Evolutionary conservation across 2,113 vertebrate species (phyloP).

Genomic region (Manacus vitellinus): DNA sequence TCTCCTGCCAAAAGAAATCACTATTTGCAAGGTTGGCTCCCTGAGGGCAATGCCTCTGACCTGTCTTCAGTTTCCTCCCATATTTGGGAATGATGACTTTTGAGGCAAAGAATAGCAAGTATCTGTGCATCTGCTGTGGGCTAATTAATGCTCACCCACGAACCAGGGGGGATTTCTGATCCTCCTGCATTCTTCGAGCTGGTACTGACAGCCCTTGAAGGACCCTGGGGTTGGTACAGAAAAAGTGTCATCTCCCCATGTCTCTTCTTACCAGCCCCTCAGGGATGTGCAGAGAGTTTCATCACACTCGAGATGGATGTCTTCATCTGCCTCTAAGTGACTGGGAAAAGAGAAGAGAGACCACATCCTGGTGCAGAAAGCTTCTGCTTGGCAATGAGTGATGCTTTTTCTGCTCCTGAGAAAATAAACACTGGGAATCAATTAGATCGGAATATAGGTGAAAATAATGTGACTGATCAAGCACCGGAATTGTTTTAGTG

Average conservation of each 20-base stretch:
- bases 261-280: background rate
- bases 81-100: background rate
- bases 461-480: conserved; percentile 48
- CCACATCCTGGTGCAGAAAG: accelerated
- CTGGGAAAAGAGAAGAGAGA: background rate
- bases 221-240: background rate
- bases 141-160: background rate
- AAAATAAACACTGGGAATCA: conserved; percentile 52
- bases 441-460: conserved; percentile 51
- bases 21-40: background rate
- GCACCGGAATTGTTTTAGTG: conserved; percentile 45
- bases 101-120: background rate
- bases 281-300: background rate
- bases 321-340: background rate
- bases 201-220: background rate
- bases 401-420: background rate
- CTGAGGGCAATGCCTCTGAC: background rate
- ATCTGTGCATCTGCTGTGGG: background rate
- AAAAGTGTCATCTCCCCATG: background rate
- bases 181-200: background rate
- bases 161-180: background rate
- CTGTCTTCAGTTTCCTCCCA: background rate
- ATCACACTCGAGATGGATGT: background rate
- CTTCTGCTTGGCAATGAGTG: background rate
- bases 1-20: background rate